Conservation (phyloP, 2,797 vertebrate species). For the Oophaga sylvatica region DNA sequence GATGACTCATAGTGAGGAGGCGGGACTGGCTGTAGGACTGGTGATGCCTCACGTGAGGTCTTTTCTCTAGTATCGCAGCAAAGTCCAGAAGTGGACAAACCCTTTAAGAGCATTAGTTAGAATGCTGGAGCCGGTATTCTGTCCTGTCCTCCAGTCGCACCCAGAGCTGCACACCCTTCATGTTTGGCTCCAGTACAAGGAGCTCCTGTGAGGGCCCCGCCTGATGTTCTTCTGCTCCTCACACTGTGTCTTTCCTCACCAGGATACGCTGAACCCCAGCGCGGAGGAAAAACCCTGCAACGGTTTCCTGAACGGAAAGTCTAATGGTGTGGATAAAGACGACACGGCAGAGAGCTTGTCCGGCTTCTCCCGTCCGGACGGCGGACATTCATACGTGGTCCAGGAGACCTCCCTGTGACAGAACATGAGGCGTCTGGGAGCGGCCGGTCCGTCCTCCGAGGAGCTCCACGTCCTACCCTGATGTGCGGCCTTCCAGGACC, state of each 20-base stretch:
- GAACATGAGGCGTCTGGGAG: neutral
- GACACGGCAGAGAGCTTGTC: slow-evolving; percentile 52
- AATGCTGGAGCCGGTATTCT: too few species aligned
- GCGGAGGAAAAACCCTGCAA: slow-evolving; percentile 68
- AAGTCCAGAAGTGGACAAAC: too few species aligned
- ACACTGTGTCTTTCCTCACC: neutral
- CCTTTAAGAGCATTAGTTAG: too few species aligned
- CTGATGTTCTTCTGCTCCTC: neutral
- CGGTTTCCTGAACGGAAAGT: slow-evolving; percentile 61
- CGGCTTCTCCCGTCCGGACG: neutral
- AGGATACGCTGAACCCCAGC: slow-evolving; percentile 57
- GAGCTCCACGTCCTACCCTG: neutral
- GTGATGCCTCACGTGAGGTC: too few species aligned
- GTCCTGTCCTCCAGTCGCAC: too few species aligned
- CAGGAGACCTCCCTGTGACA: slow-evolving; percentile 75
- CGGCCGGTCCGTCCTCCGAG: neutral
- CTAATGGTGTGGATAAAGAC: slow-evolving; percentile 33
- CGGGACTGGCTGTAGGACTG: neutral
- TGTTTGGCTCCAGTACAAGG: too few species aligned
- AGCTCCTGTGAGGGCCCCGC: too few species aligned
- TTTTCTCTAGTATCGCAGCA: neutral
- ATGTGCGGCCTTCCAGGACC: neutral
- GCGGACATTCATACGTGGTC: slow-evolving; percentile 65
- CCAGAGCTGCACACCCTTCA: too few species aligned
- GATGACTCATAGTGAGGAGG: too few species aligned